Conservation (phyloP, 2,888 invertebrate genomes). For the Rhimphoctona megacephalus region DNA sequence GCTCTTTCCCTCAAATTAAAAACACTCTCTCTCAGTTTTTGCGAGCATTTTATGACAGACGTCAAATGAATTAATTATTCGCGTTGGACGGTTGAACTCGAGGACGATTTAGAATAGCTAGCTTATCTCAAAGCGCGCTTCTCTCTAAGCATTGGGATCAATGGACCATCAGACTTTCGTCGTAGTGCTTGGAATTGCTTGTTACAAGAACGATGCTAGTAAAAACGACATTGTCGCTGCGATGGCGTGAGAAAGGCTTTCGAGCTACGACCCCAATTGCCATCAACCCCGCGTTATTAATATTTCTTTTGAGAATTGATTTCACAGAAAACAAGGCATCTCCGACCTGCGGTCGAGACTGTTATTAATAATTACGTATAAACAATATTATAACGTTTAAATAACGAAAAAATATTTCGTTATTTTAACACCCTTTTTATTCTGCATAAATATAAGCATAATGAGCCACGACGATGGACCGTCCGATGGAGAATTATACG, state of each 20-base stretch:
- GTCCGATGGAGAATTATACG: not conserved
- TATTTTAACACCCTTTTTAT: not conserved
- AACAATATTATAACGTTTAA: not conserved
- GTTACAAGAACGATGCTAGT: constrained; percentile 34
- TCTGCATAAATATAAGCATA: not conserved
- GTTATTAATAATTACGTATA: not conserved
- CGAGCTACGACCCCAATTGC: constrained; percentile 22
- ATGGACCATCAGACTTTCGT: constrained; percentile 60
- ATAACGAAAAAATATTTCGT: not conserved
- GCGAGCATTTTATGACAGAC: constrained; percentile 38
- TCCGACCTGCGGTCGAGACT: not conserved
- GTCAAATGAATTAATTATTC: constrained; percentile 69
- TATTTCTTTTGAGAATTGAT: not conserved
- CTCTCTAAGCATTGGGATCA: constrained; percentile 62
- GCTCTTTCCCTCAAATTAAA: not conserved
- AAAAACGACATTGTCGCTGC: constrained; percentile 14
- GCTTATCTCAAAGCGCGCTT: constrained; percentile 28
- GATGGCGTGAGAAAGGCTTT: constrained; percentile 32
- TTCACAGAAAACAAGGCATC: not conserved
- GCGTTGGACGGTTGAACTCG: constrained; percentile 47
- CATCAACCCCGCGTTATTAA: constrained; percentile 8
- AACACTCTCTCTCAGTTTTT: constrained; percentile 32
- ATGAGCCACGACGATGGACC: not conserved
- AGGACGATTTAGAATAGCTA: constrained; percentile 56
- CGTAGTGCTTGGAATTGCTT: constrained; percentile 54